Percentiles rank a stretch among this genome's conserved stretches.
phyloP scores from a whole-genome alignment of 2,888 invertebrate species.

The Xiphydria camelus region DNA sequence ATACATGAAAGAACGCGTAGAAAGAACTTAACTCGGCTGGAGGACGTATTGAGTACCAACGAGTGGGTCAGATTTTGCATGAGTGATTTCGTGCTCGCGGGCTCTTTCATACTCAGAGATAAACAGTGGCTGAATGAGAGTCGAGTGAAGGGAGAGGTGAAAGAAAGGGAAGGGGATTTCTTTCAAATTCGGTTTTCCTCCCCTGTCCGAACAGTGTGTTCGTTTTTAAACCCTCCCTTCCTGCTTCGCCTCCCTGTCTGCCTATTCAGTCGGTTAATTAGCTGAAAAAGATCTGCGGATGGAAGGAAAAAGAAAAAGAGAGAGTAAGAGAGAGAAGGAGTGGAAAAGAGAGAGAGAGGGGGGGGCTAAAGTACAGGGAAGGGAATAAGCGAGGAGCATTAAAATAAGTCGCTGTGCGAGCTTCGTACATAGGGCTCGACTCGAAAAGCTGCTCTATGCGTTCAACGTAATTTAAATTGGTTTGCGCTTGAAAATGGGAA shows the following conservation, averaged over 20 bases:
- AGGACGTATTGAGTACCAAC: background rate
- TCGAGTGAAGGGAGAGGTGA: background rate
- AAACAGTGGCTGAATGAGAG: background rate
- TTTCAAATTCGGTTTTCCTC: slow-evolving; percentile 12
- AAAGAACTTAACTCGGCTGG: background rate
- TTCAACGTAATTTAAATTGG: background rate
- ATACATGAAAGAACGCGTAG: background rate
- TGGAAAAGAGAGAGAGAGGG: too few relatives aligned
- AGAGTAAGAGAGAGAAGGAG: too few relatives aligned
- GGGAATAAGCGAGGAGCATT: background rate
- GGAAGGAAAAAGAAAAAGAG: background rate
- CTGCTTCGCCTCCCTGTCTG: background rate
- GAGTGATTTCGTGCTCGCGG: background rate
- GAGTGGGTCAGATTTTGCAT: background rate
- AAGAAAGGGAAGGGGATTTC: slow-evolving; percentile 3
- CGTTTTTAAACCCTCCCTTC: background rate
- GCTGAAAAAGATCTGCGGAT: slow-evolving; percentile 6
- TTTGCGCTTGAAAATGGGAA: background rate
- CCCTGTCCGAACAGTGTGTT: slow-evolving; percentile 2
- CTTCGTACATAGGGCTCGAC: too few relatives aligned
- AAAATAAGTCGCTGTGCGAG: background rate
- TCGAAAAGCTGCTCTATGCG: background rate
- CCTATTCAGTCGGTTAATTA: slow-evolving; percentile 12
- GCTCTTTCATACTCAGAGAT: slow-evolving; percentile 7
- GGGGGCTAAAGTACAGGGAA: too few relatives aligned